A percentile compares a stretch with the other conserved stretches of the same genome.
phyloP scores from a whole-genome alignment of 2,113 vertebrate genomes.

The Indicator maculatus region DNA sequence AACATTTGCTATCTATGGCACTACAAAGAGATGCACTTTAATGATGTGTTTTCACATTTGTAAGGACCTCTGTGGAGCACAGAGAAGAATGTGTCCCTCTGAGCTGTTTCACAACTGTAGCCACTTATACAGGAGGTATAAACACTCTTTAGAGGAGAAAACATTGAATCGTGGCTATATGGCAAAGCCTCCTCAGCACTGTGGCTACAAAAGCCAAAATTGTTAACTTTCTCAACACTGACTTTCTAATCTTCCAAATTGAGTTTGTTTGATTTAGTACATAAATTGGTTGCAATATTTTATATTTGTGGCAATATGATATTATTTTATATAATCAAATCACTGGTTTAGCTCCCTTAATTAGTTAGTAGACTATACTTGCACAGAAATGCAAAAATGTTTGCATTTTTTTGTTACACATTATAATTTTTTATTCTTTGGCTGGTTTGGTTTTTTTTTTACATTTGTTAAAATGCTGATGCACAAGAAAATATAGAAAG shows the following conservation, averaged over 20 bases:
- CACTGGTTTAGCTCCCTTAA: background rate
- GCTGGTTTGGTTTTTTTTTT: background rate
- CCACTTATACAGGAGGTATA: background rate
- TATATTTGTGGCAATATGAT: background rate
- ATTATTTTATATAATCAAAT: background rate
- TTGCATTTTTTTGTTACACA: background rate
- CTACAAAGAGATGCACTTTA: constrained; percentile 16
- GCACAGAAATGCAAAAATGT: background rate
- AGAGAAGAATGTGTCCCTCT: background rate
- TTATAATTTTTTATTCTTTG: background rate
- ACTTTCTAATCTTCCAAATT: background rate
- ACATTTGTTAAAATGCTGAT: background rate
- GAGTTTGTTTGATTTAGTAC: background rate
- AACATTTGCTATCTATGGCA: background rate
- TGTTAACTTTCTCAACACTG: background rate
- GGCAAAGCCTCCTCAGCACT: background rate
- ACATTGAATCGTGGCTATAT: background rate
- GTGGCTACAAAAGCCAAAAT: background rate
- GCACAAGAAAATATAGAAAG: background rate
- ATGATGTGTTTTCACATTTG: background rate
- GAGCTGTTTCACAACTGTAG: background rate
- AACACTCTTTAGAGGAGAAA: background rate
- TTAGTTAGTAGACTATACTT: background rate
- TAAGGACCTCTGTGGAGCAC: background rate
- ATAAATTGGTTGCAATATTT: background rate